Evolutionary conservation across 2,113 vertebrate genomes (phyloP).

Genomic region (Isurus oxyrinchus): DNA sequence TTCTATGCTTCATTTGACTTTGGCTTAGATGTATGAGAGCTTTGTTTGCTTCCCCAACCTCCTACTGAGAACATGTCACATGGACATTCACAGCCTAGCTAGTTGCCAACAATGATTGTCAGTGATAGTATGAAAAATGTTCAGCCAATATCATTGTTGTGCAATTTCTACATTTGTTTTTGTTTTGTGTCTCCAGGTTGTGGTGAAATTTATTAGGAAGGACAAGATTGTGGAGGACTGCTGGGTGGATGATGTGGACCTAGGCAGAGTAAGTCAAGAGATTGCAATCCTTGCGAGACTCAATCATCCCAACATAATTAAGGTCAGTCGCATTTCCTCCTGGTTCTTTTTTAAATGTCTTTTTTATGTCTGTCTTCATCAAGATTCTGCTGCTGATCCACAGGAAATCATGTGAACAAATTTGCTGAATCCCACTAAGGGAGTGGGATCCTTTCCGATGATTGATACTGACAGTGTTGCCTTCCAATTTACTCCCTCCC

Average conservation of each 20-base stretch:
- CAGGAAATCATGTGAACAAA: neutral
- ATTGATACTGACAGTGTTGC: neutral
- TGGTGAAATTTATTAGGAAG: constrained; percentile 92
- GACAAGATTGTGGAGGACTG: constrained; percentile 75
- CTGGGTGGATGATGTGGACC: constrained; percentile 77
- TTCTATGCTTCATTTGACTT: neutral
- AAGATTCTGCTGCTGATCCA: neutral
- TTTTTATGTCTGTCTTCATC: neutral
- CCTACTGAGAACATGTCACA: neutral
- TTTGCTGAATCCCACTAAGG: neutral
- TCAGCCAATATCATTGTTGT: neutral
- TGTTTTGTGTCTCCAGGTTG: constrained; percentile 54
- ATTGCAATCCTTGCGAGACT: constrained; percentile 75
- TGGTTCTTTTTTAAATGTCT: neutral
- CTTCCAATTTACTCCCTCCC: neutral
- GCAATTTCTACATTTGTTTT: neutral
- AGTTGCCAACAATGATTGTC: neutral
- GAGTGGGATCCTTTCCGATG: neutral
- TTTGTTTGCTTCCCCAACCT: neutral
- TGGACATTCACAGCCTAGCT: neutral
- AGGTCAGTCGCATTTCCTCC: constrained; percentile 54
- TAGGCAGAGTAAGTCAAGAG: constrained; percentile 81
- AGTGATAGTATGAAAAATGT: neutral
- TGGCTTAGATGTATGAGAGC: neutral
- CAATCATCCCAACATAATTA: constrained; percentile 77